Evolutionary conservation across 1,140 invertebrate genomes (phyloP), one percentile per base, ranked within the genome.

Genomic region (Plodia interpunctella): DNA sequence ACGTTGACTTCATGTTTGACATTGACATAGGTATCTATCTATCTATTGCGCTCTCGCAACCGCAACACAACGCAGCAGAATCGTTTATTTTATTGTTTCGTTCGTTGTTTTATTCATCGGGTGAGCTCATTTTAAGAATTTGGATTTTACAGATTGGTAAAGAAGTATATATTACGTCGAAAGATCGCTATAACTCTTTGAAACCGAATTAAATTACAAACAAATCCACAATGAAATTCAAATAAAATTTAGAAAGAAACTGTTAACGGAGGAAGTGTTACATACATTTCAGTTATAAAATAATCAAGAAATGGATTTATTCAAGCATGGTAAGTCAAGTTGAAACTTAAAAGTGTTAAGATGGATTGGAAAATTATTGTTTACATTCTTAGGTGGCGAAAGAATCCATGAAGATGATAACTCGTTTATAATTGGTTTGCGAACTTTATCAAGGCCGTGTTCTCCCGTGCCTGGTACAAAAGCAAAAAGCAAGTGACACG

Each of bases 361-460:
- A 32, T 11, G 4, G 6, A 11, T 10, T 9, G 30, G n/a, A n/a
- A n/a, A n/a, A n/a, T 32, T 4, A 11, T 10, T 5, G 30, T 32
- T 32, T 51, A 51, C 18, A 65, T 49, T 59, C 54, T 65, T 19
- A 49, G 18, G 61, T 68, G 55, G 64, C 60, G 53, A 66, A 44
- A 44, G 13, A 15, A 44, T 44, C 2, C n/a, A 10, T 15, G 30
- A 44, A 17, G 38, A 15, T 44, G 38, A 44, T 54, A 54, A 54
- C 25, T 17, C 55, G 55, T 55, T 53, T 35, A 52, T 49, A 38
- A 55, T 57, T 64, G 38, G 50, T 66, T 78, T 72, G 74, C 74
- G 78, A 80, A 75, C 75, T 68, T 50, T 71, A 72, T 76, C 83
- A 88, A 88, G 85, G 83, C 78, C 85, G 85, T 79, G 58, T 72